Base-by-base conservation (phyloP, 2,113 vertebrate species). In the Choloepus hoffmanni region DNA sequence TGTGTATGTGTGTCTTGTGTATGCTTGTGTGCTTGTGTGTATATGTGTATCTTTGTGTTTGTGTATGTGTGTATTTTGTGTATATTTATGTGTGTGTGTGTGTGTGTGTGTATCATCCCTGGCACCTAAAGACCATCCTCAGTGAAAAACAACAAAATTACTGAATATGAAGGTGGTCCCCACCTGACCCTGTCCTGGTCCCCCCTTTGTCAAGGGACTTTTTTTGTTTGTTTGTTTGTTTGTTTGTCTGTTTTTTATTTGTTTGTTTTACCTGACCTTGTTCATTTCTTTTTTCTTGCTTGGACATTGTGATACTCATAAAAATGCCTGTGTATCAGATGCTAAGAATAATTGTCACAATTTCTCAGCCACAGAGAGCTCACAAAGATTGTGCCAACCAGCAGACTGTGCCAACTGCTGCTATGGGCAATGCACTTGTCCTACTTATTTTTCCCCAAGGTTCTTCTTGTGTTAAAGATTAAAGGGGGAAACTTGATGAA, bases 341-440 rank as follows among this genome's bases (percentile, higher is more conserved):
- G 76, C 90, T 81, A 94, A 94, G 90, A 90, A 88, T 94, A 96
- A 96, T 94, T 55, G 58, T 76, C 92, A 84, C 43, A 10, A 36
- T 95, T 89, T 89, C 76, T 86, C 79, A 12, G 40, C 68, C 0
- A 5, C 68, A 81, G 94, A 95, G 87, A 55, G 62, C 90, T 84
- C 96, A 81, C 93, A 72, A n/a, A 92, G 88, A 76, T 72, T 76
- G 81, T 45, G 26, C 76, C 88, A 94, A 53, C 45, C 81, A 94
- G 96, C 62, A 67, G 68, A 40, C 28, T 15, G 19, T 85, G 96
- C 95, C 94, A 76, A 0, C 9, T n/a, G 45, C 90, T 77, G 65
- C 87, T 95, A 70, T 4, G 3, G 72, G 85, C 45, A 60, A 45
- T 14, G 63, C 1, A 1, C 33, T 70, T 53, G 36, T 55, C 92